Conservation (phyloP, 2,113 vertebrate species). For the Hirundichthys speculiger region DNA sequence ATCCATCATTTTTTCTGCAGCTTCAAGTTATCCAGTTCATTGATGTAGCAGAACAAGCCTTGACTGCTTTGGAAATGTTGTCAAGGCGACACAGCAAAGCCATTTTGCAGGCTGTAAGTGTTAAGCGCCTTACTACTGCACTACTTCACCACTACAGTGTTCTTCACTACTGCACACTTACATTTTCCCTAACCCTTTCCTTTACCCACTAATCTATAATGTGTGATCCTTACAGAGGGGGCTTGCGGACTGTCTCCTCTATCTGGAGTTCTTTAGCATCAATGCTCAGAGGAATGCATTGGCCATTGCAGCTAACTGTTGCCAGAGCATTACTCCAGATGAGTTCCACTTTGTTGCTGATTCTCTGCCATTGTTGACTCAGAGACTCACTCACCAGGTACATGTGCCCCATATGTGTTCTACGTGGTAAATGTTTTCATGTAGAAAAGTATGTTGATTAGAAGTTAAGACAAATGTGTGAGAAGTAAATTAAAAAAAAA, state of each 20-base stretch:
- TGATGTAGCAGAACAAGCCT: slow-evolving; percentile 97
- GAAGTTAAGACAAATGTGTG: too few relatives aligned
- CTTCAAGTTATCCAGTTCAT: slow-evolving; percentile 99
- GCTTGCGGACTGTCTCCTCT: slow-evolving; percentile 94
- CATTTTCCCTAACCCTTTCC: background rate
- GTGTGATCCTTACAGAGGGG: slow-evolving; percentile 84
- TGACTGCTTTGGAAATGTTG: slow-evolving; percentile 98
- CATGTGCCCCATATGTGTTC: background rate
- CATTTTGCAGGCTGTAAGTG: slow-evolving; percentile 97
- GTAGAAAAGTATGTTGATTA: too few relatives aligned
- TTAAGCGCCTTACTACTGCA: background rate
- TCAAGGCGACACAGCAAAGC: slow-evolving; percentile 98
- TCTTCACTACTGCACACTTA: background rate
- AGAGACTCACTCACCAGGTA: slow-evolving; percentile 98
- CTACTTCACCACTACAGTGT: too few relatives aligned
- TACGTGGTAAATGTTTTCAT: background rate
- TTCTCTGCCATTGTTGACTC: slow-evolving; percentile 95
- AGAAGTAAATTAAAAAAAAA: too few relatives aligned
- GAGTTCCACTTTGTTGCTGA: slow-evolving; percentile 99
- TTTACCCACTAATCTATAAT: background rate
- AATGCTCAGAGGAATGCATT: slow-evolving; percentile 98
- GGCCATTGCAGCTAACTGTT: slow-evolving; percentile 98
- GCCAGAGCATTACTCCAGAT: slow-evolving; percentile 98
- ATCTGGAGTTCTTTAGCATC: slow-evolving; percentile 99
- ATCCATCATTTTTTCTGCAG: slow-evolving; percentile 74